phyloP scores from a whole-genome alignment of 2,797 vertebrate genomes.

The Pangasius larnaudii region DNA sequence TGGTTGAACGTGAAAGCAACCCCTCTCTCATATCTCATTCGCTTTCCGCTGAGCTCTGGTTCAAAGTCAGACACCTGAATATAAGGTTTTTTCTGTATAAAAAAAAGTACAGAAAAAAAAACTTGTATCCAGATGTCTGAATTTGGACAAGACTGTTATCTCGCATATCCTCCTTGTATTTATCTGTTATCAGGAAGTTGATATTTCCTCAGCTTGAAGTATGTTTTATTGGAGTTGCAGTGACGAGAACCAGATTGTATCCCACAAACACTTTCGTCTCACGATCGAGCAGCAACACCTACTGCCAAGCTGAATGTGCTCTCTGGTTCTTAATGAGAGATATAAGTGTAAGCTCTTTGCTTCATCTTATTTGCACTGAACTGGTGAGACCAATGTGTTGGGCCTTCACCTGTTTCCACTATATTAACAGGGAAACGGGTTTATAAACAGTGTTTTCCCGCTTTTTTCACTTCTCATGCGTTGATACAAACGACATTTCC shows the following conservation, averaged over 20 bases:
- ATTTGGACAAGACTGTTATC: not conserved
- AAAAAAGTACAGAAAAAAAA: not conserved
- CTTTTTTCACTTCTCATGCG: not conserved
- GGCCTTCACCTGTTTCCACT: not conserved
- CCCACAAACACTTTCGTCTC: not conserved
- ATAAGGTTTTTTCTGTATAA: not conserved
- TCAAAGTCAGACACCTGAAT: not conserved
- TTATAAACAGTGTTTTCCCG: not conserved
- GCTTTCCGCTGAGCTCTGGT: not conserved
- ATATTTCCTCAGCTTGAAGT: not conserved
- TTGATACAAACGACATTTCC: not conserved
- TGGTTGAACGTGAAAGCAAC: constrained; percentile 40
- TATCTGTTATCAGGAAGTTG: not conserved
- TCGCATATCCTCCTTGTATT: not conserved
- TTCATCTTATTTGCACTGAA: not conserved
- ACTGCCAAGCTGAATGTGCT: not conserved
- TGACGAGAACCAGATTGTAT: not conserved
- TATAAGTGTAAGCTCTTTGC: not conserved
- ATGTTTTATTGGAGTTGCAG: not conserved
- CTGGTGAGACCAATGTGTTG: not conserved
- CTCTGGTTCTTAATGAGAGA: not conserved
- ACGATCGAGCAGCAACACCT: not conserved
- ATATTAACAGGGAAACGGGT: not conserved
- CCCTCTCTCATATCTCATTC: constrained; percentile 17
- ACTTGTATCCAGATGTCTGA: not conserved